phyloP scores from a whole-genome alignment of 2,113 vertebrate species.

The Mesoclemmys tuberculata region DNA sequence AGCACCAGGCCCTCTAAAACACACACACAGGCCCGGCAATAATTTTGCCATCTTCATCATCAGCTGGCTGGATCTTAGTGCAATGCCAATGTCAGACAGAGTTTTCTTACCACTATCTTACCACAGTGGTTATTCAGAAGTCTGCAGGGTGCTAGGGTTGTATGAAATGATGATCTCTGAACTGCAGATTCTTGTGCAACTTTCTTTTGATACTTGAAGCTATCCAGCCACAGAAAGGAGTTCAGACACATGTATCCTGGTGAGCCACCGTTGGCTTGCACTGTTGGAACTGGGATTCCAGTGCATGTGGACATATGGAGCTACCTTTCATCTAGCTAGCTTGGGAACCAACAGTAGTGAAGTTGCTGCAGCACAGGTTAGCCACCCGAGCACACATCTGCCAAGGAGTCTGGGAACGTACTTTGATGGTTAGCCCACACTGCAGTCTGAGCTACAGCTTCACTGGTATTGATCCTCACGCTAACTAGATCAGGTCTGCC shows the following conservation, averaged over 20 bases:
- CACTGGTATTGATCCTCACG: background rate
- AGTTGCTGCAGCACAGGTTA: background rate
- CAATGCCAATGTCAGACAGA: background rate
- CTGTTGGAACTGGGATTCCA: background rate
- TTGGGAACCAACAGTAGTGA: background rate
- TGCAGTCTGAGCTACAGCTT: background rate
- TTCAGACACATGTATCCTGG: slow-evolving; percentile 38
- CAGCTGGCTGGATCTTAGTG: background rate
- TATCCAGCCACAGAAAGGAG: slow-evolving; percentile 7
- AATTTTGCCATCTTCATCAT: background rate
- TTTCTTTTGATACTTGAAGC: slow-evolving; percentile 5
- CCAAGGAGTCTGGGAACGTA: background rate
- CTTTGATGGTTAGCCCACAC: background rate
- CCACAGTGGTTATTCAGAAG: background rate
- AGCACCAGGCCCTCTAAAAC: background rate
- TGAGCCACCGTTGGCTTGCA: background rate
- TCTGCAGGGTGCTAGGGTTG: no score
- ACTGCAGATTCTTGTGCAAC: background rate
- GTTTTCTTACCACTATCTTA: background rate
- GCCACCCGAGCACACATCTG: background rate
- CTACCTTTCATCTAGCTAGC: background rate
- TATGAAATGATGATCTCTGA: background rate
- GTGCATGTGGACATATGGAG: background rate
- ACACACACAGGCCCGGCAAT: background rate
- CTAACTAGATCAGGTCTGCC: background rate